phyloP scores from a whole-genome alignment of 2,888 invertebrate species.

The Incurvaria masculella region DNA sequence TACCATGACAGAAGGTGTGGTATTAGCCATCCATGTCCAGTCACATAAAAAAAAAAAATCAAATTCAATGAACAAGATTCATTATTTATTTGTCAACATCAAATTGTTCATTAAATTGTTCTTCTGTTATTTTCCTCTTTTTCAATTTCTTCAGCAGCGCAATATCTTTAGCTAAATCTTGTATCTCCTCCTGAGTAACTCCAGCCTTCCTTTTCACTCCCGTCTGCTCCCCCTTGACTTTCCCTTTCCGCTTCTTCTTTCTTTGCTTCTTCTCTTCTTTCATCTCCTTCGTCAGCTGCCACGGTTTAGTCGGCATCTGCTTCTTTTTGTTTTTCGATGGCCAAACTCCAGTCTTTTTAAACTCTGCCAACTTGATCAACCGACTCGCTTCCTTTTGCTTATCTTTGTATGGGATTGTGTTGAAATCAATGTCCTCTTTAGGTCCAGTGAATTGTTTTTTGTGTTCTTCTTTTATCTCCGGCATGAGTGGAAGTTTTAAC shows the following conservation, averaged over 20 bases:
- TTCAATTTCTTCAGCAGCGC: conserved; percentile 83
- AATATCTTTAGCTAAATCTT: conserved; percentile 76
- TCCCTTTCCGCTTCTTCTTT: conserved; percentile 59
- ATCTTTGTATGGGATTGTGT: conserved; percentile 74
- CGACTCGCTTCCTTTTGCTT: conserved; percentile 73
- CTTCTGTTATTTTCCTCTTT: conserved; percentile 71
- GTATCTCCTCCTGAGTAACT: conserved; percentile 69
- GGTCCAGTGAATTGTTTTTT: conserved; percentile 51
- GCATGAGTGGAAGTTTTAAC: conserved; percentile 90
- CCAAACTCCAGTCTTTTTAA: conserved; percentile 73
- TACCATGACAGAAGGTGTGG: too few species aligned
- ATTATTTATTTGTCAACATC: conserved; percentile 28
- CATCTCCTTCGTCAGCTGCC: conserved; percentile 73
- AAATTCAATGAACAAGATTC: not conserved
- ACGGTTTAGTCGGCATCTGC: conserved; percentile 64
- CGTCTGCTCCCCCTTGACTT: conserved; percentile 30
- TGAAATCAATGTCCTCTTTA: conserved; percentile 62
- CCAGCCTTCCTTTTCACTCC: conserved; percentile 48
- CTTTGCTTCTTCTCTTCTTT: conserved; percentile 64
- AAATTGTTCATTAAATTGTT: conserved; percentile 64
- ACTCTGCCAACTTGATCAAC: conserved; percentile 66
- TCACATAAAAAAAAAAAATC: too few species aligned
- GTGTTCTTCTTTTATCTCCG: conserved; percentile 75
- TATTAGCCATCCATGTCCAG: too few species aligned
- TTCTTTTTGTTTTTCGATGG: conserved; percentile 60